These are phyloP conservation scores for Cygnus atratus DNA, from an alignment of 2,113 vertebrate species.

Conservation along the genomic window DNA sequence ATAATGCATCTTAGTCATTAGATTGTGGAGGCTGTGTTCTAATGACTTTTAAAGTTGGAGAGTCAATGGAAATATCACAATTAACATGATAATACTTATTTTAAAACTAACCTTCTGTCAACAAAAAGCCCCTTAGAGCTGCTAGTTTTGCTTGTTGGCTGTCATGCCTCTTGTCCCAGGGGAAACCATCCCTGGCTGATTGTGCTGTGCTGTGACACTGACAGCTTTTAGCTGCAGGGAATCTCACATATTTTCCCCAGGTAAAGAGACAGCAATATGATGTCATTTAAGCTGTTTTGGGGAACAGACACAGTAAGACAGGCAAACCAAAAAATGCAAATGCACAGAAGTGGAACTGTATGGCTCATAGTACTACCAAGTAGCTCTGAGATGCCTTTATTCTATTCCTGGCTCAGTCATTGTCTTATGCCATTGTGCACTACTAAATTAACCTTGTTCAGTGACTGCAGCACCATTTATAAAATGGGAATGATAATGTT, in stretches of 20 bases:
- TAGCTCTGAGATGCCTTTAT: not conserved
- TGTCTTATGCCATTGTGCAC: not conserved
- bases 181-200: not conserved
- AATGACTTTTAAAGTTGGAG: not conserved
- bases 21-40: not conserved
- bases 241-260: not conserved
- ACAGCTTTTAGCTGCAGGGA: conserved; percentile 50
- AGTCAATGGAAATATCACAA: not conserved
- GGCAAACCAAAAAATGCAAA: not conserved
- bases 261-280: not conserved
- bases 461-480: not conserved
- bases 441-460: conserved; percentile 17
- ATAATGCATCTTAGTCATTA: not conserved
- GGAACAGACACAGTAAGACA: not conserved
- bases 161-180: conserved; percentile 6
- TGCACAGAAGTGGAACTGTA: not conserved
- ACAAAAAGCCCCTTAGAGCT: not conserved
- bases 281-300: conserved; percentile 23
- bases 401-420: not conserved
- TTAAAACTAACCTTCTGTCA: conserved; percentile 18
- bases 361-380: not conserved
- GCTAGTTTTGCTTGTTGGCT: not conserved
- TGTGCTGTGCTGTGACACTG: conserved; percentile 14
- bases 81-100: conserved; percentile 9
- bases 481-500: conserved; percentile 11